phyloP scores from a whole-genome alignment of 2,797 vertebrate genomes.

The Acipenser ruthenus region DNA sequence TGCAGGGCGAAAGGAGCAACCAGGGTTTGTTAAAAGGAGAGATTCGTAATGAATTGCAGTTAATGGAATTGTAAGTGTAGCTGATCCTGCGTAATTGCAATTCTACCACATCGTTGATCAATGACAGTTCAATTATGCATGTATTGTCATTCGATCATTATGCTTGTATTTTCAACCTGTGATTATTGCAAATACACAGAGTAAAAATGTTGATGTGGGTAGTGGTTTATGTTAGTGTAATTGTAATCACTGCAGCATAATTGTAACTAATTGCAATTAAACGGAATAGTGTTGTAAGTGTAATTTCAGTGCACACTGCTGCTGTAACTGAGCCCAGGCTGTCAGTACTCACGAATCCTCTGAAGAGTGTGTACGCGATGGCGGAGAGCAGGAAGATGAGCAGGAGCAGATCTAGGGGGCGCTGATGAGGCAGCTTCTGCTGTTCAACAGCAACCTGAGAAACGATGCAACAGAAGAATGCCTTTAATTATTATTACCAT shows the following conservation, averaged over 20 bases:
- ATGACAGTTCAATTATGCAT: too few relatives aligned
- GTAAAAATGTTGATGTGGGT: too few relatives aligned
- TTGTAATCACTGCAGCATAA: too few relatives aligned
- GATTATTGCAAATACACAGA: too few relatives aligned
- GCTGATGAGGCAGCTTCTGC: slow-evolving; percentile 59
- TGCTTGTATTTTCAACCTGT: too few relatives aligned
- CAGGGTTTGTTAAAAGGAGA: background rate
- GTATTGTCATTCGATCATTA: too few relatives aligned
- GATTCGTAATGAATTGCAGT: background rate
- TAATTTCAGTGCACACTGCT: too few relatives aligned
- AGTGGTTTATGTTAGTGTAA: too few relatives aligned
- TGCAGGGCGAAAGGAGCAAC: slow-evolving; percentile 31
- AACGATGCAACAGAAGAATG: background rate
- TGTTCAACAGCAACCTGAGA: slow-evolving; percentile 66
- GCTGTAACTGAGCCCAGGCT: background rate
- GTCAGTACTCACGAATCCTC: slow-evolving; percentile 70
- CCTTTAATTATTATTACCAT: too few relatives aligned
- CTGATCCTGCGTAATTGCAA: background rate
- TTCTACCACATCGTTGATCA: too few relatives aligned
- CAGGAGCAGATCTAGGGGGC: slow-evolving; percentile 64
- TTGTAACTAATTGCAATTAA: too few relatives aligned
- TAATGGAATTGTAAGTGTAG: background rate
- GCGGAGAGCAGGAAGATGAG: slow-evolving; percentile 56
- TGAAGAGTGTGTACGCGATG: slow-evolving; percentile 70
- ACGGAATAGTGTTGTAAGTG: too few relatives aligned